Evolutionary conservation across 2,888 invertebrate species (phyloP), one percentile per base, ranked within the genome.

Genomic region (Eumacrocentrus americanus): DNA sequence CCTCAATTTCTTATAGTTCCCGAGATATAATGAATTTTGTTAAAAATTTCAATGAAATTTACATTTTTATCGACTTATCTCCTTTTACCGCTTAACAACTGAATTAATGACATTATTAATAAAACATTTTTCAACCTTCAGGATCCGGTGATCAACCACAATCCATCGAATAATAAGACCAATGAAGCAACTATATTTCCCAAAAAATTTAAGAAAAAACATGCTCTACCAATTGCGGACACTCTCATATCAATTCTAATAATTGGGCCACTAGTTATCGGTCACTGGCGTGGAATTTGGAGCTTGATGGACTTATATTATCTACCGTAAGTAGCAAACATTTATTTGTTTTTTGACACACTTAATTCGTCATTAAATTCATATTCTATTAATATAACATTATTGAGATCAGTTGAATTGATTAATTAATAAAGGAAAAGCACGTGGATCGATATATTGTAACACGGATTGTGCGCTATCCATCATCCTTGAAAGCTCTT

Each of bases 251-350:
- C 84, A 0, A 60, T 81, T 12, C 67, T 80, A 9, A 57, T 86
- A 5, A 75, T 86, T 7, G 79, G 81, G 2, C 86, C 87, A 1
- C 72, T 84, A 51, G 83, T 84, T 0, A 81, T 87, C 1, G 79
- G 81, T 1, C 82, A 82, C 65, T 87, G 87, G 87, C 74, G 84
- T 53, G 85, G 85, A 1, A 80, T 82, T 12, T 87, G 86, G 86
- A 75, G 73, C 25, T 72, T 84, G 50, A 81, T 86, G 81, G 83
- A 84, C 58, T 62, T 79, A 35, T 77, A 84, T 68, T 61, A 73
- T 0, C 71, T 70, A 29, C 60, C 62, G 75, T 73, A 37, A 60
- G 66, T 60, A 23, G 44, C 16, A 35, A 34, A 46, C 5, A n/a
- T n/a, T n/a, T n/a, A 51, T 23, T 50, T 50, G 14, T 3, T 47